Evolutionary conservation across 2,888 invertebrate species (phyloP).

Genomic region (Rhorus exstirpatorius): DNA sequence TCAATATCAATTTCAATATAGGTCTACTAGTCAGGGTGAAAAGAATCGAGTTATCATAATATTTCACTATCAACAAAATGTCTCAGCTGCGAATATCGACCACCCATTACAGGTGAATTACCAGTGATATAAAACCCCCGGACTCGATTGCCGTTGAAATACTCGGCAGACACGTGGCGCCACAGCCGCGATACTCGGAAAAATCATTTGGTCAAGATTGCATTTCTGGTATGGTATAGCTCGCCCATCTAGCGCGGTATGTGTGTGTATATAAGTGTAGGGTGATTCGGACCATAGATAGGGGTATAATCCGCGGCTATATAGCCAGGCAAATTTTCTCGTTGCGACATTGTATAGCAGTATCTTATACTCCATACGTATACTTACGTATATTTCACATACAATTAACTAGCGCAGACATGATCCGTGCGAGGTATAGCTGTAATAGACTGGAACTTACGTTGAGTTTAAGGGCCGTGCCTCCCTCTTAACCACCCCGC

Average conservation of each 20-base stretch:
- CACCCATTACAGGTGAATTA: conserved; percentile 8
- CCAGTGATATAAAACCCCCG: conserved; percentile 12
- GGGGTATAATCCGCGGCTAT: conserved; percentile 45
- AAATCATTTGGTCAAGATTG: conserved; percentile 73
- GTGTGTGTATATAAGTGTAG: conserved; percentile 8
- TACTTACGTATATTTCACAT: background rate
- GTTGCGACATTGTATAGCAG: conserved; percentile 30
- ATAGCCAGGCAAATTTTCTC: conserved; percentile 19
- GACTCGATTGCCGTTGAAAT: background rate
- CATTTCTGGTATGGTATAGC: conserved; percentile 60
- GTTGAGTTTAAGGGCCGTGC: conserved; percentile 77
- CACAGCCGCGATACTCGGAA: conserved; percentile 48
- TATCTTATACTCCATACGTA: background rate
- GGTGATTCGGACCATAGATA: conserved; percentile 46
- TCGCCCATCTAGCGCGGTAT: background rate
- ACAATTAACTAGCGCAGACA: conserved; percentile 14
- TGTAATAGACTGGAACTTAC: conserved; percentile 79
- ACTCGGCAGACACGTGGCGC: conserved; percentile 36
- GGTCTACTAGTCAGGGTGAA: background rate
- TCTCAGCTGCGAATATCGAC: conserved; percentile 2
- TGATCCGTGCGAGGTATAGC: conserved; percentile 53
- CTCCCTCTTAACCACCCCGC: conserved; percentile 40
- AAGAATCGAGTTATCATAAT: background rate
- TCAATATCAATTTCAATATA: background rate
- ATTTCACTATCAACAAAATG: background rate